A percentile compares a stretch with the other conserved stretches of the same genome.
Evolutionary conservation across 2,797 vertebrate genomes (phyloP).

Genomic region (Moxostoma hubbsi): DNA sequence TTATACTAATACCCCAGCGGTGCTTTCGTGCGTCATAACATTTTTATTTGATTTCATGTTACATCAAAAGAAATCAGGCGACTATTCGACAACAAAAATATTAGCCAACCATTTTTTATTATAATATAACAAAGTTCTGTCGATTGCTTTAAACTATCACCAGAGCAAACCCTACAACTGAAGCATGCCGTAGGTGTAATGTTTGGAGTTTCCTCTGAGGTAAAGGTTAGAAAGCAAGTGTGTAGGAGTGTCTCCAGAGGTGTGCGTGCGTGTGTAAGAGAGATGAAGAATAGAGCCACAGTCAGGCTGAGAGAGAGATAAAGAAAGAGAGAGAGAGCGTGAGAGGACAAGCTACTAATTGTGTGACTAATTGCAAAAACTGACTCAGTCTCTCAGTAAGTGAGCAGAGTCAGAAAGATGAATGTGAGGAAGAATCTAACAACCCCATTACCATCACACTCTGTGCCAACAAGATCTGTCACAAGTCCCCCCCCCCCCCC

Average conservation of each 20-base stretch:
- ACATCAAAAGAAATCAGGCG: no score
- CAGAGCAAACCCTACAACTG: no score
- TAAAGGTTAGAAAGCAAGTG: slow-evolving; percentile 14
- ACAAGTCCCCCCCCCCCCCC: not conserved
- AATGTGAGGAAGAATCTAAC: slow-evolving; percentile 40
- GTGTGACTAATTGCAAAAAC: slow-evolving; percentile 76
- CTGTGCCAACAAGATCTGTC: slow-evolving; percentile 39
- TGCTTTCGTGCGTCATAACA: no score
- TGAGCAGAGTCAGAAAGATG: slow-evolving; percentile 63
- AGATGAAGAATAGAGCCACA: slow-evolving; percentile 62
- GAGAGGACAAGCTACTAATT: slow-evolving; percentile 73
- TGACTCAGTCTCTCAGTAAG: slow-evolving; percentile 67
- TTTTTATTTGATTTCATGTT: no score
- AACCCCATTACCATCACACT: slow-evolving; percentile 19
- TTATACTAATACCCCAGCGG: no score
- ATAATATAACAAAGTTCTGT: no score
- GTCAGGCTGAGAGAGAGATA: slow-evolving; percentile 60
- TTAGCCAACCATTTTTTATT: no score
- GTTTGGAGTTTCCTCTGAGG: not conserved
- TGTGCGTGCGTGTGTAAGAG: slow-evolving; percentile 42
- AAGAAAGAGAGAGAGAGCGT: slow-evolving; percentile 66
- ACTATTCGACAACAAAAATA: no score
- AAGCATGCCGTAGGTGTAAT: not conserved
- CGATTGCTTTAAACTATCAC: no score
- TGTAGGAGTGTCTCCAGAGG: slow-evolving; percentile 34